Conservation (phyloP, 2,888 invertebrate genomes). For the Trichogramma evanescens region DNA sequence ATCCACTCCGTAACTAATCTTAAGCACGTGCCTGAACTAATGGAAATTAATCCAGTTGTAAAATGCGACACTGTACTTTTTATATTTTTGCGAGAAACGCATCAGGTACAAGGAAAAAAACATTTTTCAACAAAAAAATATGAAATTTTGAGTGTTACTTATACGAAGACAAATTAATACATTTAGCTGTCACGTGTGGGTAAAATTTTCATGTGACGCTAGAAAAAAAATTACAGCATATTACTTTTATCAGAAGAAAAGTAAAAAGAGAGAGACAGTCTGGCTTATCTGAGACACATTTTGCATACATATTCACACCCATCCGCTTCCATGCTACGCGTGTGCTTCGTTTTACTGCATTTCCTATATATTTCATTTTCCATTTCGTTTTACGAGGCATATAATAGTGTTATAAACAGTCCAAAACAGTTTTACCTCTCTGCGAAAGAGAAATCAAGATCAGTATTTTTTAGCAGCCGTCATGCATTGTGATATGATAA, state of each 20-base stretch:
- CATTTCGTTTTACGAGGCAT: slow-evolving; percentile 20
- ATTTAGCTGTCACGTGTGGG: too few species aligned
- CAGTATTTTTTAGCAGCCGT: background rate
- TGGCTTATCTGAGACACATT: background rate
- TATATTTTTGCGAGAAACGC: too few species aligned
- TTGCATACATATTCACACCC: background rate
- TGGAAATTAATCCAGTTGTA: too few species aligned
- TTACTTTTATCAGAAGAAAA: background rate
- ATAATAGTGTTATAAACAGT: slow-evolving; percentile 23
- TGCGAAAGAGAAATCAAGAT: slow-evolving; percentile 15
- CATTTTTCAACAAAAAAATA: too few species aligned
- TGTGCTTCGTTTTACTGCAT: background rate
- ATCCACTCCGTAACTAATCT: too few species aligned
- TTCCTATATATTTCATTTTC: slow-evolving; percentile 14
- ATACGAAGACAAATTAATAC: too few species aligned
- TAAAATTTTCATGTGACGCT: too few species aligned
- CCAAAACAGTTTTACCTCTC: slow-evolving; percentile 2
- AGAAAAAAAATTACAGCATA: background rate
- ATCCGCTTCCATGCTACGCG: background rate
- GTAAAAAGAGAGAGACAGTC: slow-evolving; percentile 16
- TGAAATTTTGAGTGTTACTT: too few species aligned
- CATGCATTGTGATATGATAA: slow-evolving; percentile 22
- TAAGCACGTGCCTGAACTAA: too few species aligned
- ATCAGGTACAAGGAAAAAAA: too few species aligned
- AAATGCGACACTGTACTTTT: too few species aligned